A percentile compares a stretch with the other conserved stretches of the same genome.
These are phyloP conservation scores for Sylvilagus bachmani DNA, from an alignment of 2,113 vertebrate genomes.

Conservation along the genomic window DNA sequence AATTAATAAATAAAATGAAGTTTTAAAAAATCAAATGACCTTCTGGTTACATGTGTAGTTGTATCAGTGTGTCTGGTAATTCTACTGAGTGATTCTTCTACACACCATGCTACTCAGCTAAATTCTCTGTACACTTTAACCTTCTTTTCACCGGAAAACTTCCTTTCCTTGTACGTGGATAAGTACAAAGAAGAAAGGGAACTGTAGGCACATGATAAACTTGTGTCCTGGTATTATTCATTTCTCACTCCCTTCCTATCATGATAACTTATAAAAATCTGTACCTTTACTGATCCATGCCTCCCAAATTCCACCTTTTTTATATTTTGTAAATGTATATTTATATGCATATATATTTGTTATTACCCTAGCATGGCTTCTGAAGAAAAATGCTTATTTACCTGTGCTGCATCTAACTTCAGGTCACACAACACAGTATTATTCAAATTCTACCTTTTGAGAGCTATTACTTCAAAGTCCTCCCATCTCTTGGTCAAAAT, in stretches of 20 bases:
- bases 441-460: not conserved
- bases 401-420: too few relatives aligned
- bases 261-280: slow-evolving; percentile 4
- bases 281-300: not conserved
- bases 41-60: not conserved
- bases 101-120: not conserved
- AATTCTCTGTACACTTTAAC: slow-evolving; percentile 31
- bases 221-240: not conserved
- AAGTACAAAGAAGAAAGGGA: slow-evolving; percentile 35
- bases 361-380: too few relatives aligned
- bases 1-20: too few relatives aligned
- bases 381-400: too few relatives aligned
- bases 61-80: slow-evolving; percentile 21
- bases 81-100: not conserved
- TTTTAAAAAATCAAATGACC: not conserved
- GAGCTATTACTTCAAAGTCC: not conserved
- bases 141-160: slow-evolving; percentile 12
- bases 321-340: too few relatives aligned
- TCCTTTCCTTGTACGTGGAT: slow-evolving; percentile 8
- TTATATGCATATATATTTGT: too few relatives aligned
- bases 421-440: too few relatives aligned
- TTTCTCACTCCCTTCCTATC: not conserved
- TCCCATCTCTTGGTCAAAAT: not conserved
- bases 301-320: not conserved
- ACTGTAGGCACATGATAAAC: not conserved